These are phyloP conservation scores for Nasonia vitripennis DNA, from an alignment of 1,140 invertebrate genomes.

Conservation along the genomic window DNA sequence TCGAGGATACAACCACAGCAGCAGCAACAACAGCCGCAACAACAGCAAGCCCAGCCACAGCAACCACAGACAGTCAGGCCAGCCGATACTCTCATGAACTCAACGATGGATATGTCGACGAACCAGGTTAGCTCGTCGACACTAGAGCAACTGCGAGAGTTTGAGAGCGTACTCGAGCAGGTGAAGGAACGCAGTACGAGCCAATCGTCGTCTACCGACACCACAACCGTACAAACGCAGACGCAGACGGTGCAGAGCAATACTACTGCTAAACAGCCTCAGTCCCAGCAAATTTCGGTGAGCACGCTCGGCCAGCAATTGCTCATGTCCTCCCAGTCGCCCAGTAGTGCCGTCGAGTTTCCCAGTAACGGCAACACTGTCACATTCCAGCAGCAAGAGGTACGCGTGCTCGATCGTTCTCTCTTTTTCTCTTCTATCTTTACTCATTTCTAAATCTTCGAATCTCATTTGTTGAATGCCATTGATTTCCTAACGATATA, in stretches of 20 bases:
- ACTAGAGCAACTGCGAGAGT: conserved; percentile 86
- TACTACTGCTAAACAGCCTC: conserved; percentile 58
- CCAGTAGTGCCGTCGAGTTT: conserved; percentile 60
- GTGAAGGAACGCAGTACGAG: conserved; percentile 84
- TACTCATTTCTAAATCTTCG: neutral
- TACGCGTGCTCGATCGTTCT: neutral
- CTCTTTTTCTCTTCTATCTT: neutral
- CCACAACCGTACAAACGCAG: conserved; percentile 69
- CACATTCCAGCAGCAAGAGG: conserved; percentile 62
- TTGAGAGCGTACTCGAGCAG: conserved; percentile 88
- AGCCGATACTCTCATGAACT: conserved; percentile 65
- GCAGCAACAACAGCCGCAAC: conserved; percentile 57
- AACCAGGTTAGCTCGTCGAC: conserved; percentile 78
- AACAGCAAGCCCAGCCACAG: conserved; percentile 57
- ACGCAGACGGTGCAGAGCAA: conserved; percentile 60
- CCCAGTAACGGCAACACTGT: conserved; percentile 64
- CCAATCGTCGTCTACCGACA: conserved; percentile 63
- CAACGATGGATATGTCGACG: conserved; percentile 71
- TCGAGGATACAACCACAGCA: conserved; percentile 59
- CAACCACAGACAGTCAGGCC: conserved; percentile 58
- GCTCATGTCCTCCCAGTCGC: conserved; percentile 67
- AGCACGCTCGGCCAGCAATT: conserved; percentile 67
- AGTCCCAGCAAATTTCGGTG: conserved; percentile 62
- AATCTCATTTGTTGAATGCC: neutral
- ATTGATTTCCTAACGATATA: neutral